Conservation (phyloP, 2,113 vertebrate genomes). For the Pseudois nayaur region DNA sequence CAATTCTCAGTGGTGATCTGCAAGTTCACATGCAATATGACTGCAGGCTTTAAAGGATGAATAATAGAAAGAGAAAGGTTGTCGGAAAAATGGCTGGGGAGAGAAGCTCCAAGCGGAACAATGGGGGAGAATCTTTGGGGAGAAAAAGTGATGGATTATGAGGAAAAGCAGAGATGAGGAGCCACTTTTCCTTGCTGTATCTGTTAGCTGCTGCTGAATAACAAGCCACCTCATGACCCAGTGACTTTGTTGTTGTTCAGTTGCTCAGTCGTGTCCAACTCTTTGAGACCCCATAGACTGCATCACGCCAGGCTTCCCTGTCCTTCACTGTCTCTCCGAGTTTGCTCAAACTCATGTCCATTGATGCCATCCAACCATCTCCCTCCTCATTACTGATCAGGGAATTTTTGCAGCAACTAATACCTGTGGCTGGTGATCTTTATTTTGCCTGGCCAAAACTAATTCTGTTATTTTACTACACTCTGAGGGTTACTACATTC, state of each 20-base stretch:
- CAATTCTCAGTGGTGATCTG: neutral
- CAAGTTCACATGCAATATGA: neutral
- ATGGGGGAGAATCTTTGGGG: neutral
- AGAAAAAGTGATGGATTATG: neutral
- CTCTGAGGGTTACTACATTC: neutral
- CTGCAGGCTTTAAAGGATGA: neutral
- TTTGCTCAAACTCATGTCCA: neutral
- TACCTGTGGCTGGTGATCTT: neutral
- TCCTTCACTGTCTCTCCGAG: neutral
- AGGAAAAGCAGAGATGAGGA: neutral
- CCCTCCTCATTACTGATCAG: neutral
- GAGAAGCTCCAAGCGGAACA: neutral
- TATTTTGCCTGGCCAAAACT: neutral
- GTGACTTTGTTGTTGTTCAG: neutral
- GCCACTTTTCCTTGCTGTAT: neutral
- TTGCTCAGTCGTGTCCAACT: accelerated
- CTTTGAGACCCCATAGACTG: neutral
- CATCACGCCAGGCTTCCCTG: neutral
- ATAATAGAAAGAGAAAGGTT: neutral
- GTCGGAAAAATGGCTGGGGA: neutral
- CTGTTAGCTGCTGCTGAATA: neutral
- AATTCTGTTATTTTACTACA: neutral
- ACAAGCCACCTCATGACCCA: neutral
- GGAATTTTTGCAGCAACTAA: neutral
- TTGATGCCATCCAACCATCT: neutral